Base-by-base conservation (phyloP, 2,888 invertebrate species). In the Agonopterix alstromeriana region DNA sequence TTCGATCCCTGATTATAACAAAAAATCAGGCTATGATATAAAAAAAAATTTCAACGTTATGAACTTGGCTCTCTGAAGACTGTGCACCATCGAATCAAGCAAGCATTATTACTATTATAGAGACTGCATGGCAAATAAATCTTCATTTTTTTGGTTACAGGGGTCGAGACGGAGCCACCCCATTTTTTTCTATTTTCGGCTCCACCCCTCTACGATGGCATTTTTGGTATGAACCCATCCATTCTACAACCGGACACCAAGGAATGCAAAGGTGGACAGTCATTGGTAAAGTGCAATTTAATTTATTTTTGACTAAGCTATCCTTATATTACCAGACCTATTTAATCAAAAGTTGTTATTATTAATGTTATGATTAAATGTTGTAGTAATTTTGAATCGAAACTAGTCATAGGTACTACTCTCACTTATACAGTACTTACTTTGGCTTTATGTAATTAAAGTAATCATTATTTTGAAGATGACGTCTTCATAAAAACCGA, bases 131-230 rank as follows among this genome's bases (percentile, higher is more conserved):
- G 70, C 68, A 72, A 75, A 85, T 86, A 85, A 86, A 86, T 86
- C 82, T 79, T 76, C 58, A 72, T 82, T 82, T 84, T 80, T 82
- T 83, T 64, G 67, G 76, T 81, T 76, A 56, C 77, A 84, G 83
- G 75, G 80, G 66, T 56, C 50, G 54, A 63, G 61, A 60, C 67
- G 73, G 73, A 66, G 67, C 82, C 82, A 77, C 82, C 85, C 85
- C 65, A 67, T 67, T 77, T 27, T 27, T 76, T 74, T 70, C 59
- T 52, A 54, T 63, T 66, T 67, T 66, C 61, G 72, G 70, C 75
- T 68, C 82, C 82, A 73, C 74, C 69, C 74, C 64, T 65, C 56
- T 49, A 48, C 7, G 27, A 27, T 27, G 46, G 44, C 8, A 44
- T 60, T 63, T 62, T 48, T 49, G 49, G 48, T 49, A 43, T 43